phyloP scores from a whole-genome alignment of 2,888 invertebrate genomes.

The Lacanobia wlatinum region DNA sequence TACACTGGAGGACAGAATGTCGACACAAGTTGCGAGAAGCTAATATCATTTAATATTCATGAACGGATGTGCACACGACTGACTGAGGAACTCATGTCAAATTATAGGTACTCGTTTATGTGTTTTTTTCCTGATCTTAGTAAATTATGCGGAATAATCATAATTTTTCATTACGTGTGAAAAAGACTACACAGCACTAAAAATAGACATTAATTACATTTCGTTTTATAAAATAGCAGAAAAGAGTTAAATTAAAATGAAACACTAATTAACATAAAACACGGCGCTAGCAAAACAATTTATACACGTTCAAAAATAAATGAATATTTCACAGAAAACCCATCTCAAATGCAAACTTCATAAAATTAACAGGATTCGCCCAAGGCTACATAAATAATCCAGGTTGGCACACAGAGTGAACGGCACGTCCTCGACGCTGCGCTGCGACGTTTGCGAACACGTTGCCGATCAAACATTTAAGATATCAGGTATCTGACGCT shows the following conservation, averaged over 20 bases:
- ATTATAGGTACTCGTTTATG: conserved; percentile 1
- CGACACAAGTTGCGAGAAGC: conserved; percentile 28
- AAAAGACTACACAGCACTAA: background rate
- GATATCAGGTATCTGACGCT: conserved; percentile 54
- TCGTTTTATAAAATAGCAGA: conserved; percentile 6
- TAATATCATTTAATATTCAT: conserved; percentile 44
- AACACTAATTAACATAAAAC: conserved; percentile 22
- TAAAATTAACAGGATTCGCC: conserved; percentile 39
- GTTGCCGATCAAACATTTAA: conserved; percentile 58
- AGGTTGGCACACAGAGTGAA: conserved; percentile 15
- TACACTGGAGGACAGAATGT: conserved; percentile 47
- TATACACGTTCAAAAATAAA: conserved; percentile 23
- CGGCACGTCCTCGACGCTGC: conserved; percentile 36
- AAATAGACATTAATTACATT: background rate
- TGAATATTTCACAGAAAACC: conserved; percentile 32
- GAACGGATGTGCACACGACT: conserved; percentile 17
- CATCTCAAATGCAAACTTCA: conserved; percentile 46
- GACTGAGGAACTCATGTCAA: conserved; percentile 2
- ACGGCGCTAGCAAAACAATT: conserved; percentile 16
- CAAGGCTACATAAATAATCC: conserved; percentile 31
- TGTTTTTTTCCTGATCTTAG: background rate
- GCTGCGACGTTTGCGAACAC: conserved; percentile 21
- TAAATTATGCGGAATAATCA: background rate
- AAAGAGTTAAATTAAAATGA: conserved; percentile 11
- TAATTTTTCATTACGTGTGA: background rate